Evolutionary conservation across 2,797 vertebrate species (phyloP), one percentile per base, ranked within the genome.

Genomic region (Neolamprologus multifasciatus): DNA sequence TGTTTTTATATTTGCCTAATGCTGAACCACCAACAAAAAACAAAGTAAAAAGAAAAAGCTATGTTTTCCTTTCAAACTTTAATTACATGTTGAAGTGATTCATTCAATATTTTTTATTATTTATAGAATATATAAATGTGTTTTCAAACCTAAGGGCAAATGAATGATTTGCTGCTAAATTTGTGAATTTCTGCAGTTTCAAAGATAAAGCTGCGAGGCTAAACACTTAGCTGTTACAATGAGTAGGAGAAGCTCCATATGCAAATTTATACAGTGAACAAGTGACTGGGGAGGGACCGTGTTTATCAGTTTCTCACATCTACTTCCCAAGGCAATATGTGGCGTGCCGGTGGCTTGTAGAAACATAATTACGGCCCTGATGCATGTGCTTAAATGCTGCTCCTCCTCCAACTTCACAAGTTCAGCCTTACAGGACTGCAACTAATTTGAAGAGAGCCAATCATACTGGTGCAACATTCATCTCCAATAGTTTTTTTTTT

Each of bases 281-380:
- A 86, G 87, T 88, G 84, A 84, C 74, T 69, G 64, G 76, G 85
- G 89, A 85, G 84, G 87, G 80, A 16, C 23, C 2, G 23, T 74
- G 79, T 90, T 89, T 82, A 85, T 87, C 86, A 80, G 21, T 16
- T 79, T 43, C 87, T 85, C 80, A 87, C 79, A 89, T 90, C 84
- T 43, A 7, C 87, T 21, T 90, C 91, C 78, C 69, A 26, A 67
- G 81, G 81, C 55, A 33, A 86, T 74, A 74, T 71, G 71, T 57
- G 52, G 82, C 77, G 43, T n/a, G 50, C 82, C 79, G 78, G 84
- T 85, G 90, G 86, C 78, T 67, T 88, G 84, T 89, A 84, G 82
- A 84, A 91, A 86, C 78, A 86, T 91, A 90, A 93, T 92, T 91
- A 92, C 78, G 84, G 86, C 48, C 59, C 85, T 87, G 82, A 87